Evolutionary conservation across 2,113 vertebrate species (phyloP).

Genomic region (Coryphaenoides rupestris): DNA sequence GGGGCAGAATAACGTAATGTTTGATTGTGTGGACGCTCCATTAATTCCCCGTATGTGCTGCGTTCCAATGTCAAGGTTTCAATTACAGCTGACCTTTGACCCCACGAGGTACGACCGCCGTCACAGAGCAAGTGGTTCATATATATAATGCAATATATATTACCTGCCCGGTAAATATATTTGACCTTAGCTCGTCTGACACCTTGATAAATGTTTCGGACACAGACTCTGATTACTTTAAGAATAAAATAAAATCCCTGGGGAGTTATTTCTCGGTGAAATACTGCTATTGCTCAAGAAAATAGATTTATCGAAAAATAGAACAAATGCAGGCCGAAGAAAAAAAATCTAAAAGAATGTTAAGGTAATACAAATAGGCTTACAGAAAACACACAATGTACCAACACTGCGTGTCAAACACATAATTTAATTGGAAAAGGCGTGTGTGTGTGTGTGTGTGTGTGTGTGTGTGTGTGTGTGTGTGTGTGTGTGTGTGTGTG

Average conservation of each 20-base stretch:
- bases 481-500: neutral
- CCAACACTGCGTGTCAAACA: neutral
- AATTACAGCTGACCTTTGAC: neutral
- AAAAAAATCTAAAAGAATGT: no score
- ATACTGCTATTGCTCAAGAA: no score
- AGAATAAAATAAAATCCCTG: no score
- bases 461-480: slow-evolving; percentile 3
- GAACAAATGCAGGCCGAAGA: no score
- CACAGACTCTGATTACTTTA: no score
- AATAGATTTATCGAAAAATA: no score
- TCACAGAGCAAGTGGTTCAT: neutral
- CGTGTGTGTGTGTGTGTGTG: neutral
- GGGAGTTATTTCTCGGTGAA: no score
- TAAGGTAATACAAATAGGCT: no score
- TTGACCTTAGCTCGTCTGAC: neutral
- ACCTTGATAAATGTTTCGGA: no score
- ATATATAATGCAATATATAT: neutral
- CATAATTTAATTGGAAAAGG: slow-evolving; percentile 29
- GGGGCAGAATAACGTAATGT: neutral
- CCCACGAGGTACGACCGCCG: neutral
- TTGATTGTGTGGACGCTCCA: neutral
- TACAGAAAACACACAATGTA: no score
- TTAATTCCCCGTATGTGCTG: neutral
- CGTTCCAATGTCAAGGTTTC: neutral
- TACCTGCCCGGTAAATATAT: neutral